Evolutionary conservation across 1,140 invertebrate species (phyloP).

Genomic region (Penaeus vannamei): DNA sequence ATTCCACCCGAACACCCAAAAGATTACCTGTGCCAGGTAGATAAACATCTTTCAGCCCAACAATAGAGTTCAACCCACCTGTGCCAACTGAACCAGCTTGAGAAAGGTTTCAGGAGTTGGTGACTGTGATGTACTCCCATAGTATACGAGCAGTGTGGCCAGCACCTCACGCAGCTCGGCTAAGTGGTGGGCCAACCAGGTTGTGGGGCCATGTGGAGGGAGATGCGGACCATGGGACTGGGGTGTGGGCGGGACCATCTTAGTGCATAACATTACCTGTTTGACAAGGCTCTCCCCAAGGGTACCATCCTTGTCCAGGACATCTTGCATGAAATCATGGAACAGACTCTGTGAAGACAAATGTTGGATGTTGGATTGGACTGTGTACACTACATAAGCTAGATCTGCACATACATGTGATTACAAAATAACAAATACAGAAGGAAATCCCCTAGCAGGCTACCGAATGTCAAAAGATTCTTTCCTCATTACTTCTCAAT

Average conservation of each 20-base stretch:
- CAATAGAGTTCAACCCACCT: constrained; percentile 1
- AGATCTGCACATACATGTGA: background rate
- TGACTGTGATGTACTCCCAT: constrained; percentile 42
- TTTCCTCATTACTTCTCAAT: too few species aligned
- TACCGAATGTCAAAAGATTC: too few species aligned
- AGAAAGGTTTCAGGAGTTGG: constrained; percentile 46
- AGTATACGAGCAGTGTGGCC: constrained; percentile 52
- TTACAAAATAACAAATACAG: background rate
- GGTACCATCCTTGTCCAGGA: constrained; percentile 49
- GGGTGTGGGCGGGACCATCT: constrained; percentile 1
- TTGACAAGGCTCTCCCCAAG: constrained; percentile 46
- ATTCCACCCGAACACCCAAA: too few species aligned
- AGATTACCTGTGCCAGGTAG: too few species aligned
- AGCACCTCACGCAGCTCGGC: constrained; percentile 51
- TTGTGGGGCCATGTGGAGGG: constrained; percentile 36
- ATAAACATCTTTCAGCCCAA: too few species aligned
- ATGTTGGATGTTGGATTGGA: background rate
- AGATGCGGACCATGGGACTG: constrained; percentile 44
- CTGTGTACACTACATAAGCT: too few species aligned
- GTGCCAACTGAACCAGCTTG: constrained; percentile 47
- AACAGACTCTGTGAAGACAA: constrained; percentile 45
- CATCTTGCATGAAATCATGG: constrained; percentile 53
- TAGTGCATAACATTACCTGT: constrained; percentile 24
- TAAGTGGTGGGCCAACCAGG: constrained; percentile 50
- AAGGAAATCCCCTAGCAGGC: background rate